phyloP scores from a whole-genome alignment of 2,113 vertebrate genomes.

The Isurus oxyrinchus region DNA sequence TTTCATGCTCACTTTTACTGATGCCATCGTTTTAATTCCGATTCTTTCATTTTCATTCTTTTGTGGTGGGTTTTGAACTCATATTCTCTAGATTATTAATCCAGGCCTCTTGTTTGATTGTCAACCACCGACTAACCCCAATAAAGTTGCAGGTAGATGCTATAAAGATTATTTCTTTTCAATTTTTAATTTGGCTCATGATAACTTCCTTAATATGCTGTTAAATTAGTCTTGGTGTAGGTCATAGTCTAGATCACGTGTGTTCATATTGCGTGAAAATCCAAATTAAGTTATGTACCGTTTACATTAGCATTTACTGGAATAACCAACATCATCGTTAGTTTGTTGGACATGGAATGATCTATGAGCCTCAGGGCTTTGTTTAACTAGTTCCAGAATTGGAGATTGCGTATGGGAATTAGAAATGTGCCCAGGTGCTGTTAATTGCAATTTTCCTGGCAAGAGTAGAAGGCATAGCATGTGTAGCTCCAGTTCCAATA shows the following conservation, averaged over 20 bases:
- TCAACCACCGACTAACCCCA: too few species aligned
- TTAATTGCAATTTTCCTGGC: constrained; percentile 17
- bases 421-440: not conserved
- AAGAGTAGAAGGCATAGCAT: not conserved
- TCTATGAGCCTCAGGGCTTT: not conserved
- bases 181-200: not conserved
- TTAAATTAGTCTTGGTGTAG: not conserved
- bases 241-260: not conserved
- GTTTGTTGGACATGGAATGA: not conserved
- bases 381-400: constrained; percentile 23
- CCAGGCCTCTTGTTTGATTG: not conserved
- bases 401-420: constrained; percentile 23
- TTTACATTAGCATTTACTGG: not conserved
- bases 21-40: not conserved
- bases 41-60: not conserved
- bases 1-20: not conserved
- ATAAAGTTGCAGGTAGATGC: not conserved
- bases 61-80: not conserved
- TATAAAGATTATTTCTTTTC: not conserved
- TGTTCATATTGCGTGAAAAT: not conserved
- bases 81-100: not conserved
- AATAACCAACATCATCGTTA: constrained; percentile 6
- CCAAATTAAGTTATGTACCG: not conserved
- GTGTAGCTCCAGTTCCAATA: not conserved
- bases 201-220: not conserved